A percentile compares a stretch with the other conserved stretches of the same genome.
Evolutionary conservation across 37 sponge, comb jelly and placozoan species (phyloP).

Genomic region (Beroe forskalii): DNA sequence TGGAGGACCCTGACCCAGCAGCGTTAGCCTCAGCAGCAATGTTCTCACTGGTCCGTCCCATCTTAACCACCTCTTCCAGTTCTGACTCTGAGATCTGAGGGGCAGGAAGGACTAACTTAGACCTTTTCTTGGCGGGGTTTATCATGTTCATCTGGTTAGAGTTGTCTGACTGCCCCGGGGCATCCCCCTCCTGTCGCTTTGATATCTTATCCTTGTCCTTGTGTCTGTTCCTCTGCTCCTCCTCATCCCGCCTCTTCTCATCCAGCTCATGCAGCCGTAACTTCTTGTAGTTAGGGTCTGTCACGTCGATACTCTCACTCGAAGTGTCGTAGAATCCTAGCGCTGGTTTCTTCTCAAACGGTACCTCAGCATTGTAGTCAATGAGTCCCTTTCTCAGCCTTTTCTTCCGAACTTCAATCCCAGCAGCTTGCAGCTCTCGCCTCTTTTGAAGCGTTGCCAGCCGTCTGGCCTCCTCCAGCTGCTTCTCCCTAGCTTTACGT

Average conservation of each 20-base stretch:
- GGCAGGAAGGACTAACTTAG: conserved; percentile 93
- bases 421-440: conserved; percentile 92
- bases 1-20: conserved; percentile 70
- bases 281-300: conserved; percentile 71
- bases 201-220: conserved; percentile 85
- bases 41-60: conserved; percentile 81
- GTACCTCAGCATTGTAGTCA: conserved; percentile 92
- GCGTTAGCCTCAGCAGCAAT: conserved; percentile 68
- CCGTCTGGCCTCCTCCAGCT: conserved; percentile 97
- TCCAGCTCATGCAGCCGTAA: conserved; percentile 80
- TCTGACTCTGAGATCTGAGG: conserved; percentile 95
- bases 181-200: conserved; percentile 82
- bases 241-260: conserved; percentile 77
- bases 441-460: conserved; percentile 95
- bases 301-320: conserved; percentile 68
- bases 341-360: conserved; percentile 95
- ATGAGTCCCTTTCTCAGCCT: conserved; percentile 67
- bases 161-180: conserved; percentile 79
- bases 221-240: conserved; percentile 81
- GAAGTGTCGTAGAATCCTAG: conserved; percentile 90
- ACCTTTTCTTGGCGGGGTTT: conserved; percentile 74
- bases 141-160: conserved; percentile 74
- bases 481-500: conserved; percentile 97
- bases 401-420: conserved; percentile 75
- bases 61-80: conserved; percentile 89